Evolutionary conservation across 2,888 invertebrate species (phyloP).

Genomic region (Thereva nobilitata): DNA sequence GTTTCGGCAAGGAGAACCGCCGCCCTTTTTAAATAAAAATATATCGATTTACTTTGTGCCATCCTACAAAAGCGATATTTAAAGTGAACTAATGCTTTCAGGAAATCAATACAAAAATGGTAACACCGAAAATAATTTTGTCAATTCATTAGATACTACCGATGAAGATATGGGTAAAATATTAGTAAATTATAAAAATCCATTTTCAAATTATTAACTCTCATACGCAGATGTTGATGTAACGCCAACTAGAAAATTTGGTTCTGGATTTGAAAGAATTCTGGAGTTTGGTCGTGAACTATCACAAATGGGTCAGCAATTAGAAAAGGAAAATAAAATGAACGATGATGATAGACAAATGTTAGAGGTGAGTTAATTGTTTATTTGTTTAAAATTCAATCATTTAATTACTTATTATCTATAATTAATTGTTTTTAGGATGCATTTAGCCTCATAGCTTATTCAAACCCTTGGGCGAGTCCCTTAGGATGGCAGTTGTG

Average conservation of each 20-base stretch:
- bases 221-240: slow-evolving; percentile 46
- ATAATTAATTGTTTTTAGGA: slow-evolving; percentile 64
- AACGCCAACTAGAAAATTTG: slow-evolving; percentile 55
- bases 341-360: slow-evolving; percentile 82
- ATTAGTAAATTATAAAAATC: background rate
- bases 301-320: slow-evolving; percentile 85
- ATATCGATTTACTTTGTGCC: no score
- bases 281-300: slow-evolving; percentile 92
- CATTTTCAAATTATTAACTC: background rate
- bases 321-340: slow-evolving; percentile 80
- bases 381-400: background rate
- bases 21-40: no score
- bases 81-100: slow-evolving; percentile 38
- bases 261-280: slow-evolving; percentile 84
- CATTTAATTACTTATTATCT: background rate
- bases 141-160: slow-evolving; percentile 66
- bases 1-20: no score
- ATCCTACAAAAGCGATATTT: no score
- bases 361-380: slow-evolving; percentile 72
- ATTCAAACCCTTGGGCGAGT: slow-evolving; percentile 97
- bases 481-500: slow-evolving; percentile 96
- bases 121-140: slow-evolving; percentile 52
- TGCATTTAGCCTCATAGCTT: slow-evolving; percentile 96
- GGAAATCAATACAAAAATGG: slow-evolving; percentile 57
- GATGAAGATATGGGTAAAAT: slow-evolving; percentile 74